Percentiles rank a stretch among this genome's conserved stretches.
Evolutionary conservation across 2,888 invertebrate species (phyloP).

Genomic region (Pharmacophagus antenor): DNA sequence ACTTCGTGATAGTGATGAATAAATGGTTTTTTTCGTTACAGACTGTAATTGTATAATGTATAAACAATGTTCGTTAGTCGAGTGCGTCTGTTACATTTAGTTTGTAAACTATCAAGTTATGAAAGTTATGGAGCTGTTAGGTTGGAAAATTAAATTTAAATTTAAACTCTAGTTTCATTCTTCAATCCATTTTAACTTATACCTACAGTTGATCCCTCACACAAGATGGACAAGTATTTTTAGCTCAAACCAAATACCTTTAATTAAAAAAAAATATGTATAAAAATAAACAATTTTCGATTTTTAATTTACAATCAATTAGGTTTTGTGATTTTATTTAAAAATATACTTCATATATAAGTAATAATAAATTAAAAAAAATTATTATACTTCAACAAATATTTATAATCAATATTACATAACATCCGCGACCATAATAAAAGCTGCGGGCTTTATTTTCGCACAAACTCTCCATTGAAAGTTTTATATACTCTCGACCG

Average conservation of each 20-base stretch:
- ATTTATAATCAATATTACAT: too few species aligned
- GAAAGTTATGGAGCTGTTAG: conserved; percentile 77
- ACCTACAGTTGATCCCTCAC: not conserved
- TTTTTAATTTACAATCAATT: too few species aligned
- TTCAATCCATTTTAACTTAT: not conserved
- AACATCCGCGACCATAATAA: not conserved
- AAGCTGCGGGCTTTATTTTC: not conserved
- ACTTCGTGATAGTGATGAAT: conserved; percentile 76
- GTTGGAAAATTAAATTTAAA: conserved; percentile 77
- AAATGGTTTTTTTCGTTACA: conserved; percentile 77
- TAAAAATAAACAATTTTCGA: too few species aligned
- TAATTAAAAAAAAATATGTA: too few species aligned
- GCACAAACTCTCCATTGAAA: not conserved
- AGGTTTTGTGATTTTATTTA: too few species aligned
- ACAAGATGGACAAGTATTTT: too few species aligned
- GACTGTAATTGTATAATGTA: conserved; percentile 76
- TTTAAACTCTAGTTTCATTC: conserved; percentile 61
- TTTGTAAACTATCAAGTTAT: conserved; percentile 76
- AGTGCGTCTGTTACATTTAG: conserved; percentile 76
- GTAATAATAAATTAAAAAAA: not conserved
- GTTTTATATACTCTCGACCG: not conserved
- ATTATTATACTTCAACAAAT: not conserved
- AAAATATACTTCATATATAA: not conserved
- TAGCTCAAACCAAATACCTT: too few species aligned
- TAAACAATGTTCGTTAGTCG: conserved; percentile 79